Percentiles rank a stretch among this genome's conserved stretches.
phyloP scores from a whole-genome alignment of 2,113 vertebrate genomes.

The Neotoma lepida region DNA sequence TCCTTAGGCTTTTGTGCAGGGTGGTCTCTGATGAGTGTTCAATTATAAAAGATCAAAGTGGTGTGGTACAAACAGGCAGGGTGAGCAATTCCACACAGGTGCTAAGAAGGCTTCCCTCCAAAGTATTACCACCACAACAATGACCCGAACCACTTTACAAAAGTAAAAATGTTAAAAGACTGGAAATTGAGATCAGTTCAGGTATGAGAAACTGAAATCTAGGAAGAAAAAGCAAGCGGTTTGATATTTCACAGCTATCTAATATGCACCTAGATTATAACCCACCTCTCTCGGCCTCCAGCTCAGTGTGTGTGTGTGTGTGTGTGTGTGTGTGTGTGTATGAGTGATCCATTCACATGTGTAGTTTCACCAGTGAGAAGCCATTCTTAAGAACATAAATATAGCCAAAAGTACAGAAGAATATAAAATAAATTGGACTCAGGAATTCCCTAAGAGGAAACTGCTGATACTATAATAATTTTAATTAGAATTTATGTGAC shows the following conservation, averaged over 20 bases:
- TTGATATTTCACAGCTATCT: neutral
- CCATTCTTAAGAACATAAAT: slow-evolving; percentile 10
- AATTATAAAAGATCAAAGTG: neutral
- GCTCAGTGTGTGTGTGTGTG: neutral
- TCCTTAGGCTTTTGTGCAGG: neutral
- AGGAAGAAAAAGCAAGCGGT: neutral
- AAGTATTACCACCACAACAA: neutral
- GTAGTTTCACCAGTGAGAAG: neutral
- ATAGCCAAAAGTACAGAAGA: neutral
- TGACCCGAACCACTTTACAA: neutral
- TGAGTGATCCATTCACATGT: neutral
- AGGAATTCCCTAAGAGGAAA: slow-evolving; percentile 8
- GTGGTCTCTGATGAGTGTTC: neutral
- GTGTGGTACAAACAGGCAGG: neutral
- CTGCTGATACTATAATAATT: neutral
- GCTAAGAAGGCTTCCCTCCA: neutral
- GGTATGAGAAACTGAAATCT: slow-evolving; percentile 9
- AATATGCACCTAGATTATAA: neutral
- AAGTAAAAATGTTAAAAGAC: neutral
- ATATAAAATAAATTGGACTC: slow-evolving; percentile 36
- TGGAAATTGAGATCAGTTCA: neutral
- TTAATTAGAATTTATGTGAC: slow-evolving; percentile 26
- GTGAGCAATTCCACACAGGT: neutral
- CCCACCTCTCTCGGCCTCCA: neutral
- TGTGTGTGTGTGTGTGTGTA: neutral